Percentiles rank a stretch among this genome's conserved stretches.
Conservation (phyloP, 1,140 invertebrate genomes). For the Cydia strobilella region DNA sequence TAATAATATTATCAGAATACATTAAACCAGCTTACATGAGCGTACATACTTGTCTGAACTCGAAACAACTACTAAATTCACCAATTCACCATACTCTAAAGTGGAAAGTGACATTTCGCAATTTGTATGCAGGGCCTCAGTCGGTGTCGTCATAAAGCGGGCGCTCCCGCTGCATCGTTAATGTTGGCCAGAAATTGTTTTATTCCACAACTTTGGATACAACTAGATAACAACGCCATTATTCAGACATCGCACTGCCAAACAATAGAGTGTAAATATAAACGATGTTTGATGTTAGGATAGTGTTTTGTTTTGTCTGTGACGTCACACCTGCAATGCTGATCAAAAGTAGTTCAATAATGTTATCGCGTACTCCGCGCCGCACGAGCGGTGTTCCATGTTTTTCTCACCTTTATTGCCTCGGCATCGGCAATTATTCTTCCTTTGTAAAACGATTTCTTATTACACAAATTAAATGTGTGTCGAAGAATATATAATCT, state of each 20-base stretch:
- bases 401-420: no score
- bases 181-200: constrained; percentile 48
- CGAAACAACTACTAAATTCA: not conserved
- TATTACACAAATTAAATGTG: no score
- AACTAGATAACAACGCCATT: constrained; percentile 22
- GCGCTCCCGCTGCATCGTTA: constrained; percentile 58
- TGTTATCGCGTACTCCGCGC: not conserved
- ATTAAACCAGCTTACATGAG: not conserved
- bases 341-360: constrained; percentile 17
- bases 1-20: no score
- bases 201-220: constrained; percentile 43
- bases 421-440: no score
- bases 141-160: constrained; percentile 56
- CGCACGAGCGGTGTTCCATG: not conserved
- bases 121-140: constrained; percentile 61
- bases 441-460: no score
- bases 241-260: constrained; percentile 8
- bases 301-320: constrained; percentile 13
- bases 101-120: constrained; percentile 55
- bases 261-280: constrained; percentile 28
- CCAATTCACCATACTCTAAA: constrained; percentile 35
- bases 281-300: constrained; percentile 4
- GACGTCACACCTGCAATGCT: not conserved
- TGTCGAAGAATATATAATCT: no score
- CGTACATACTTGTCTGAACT: not conserved